A percentile compares a stretch with the other conserved stretches of the same genome.
Conservation (phyloP, 2,888 invertebrate genomes). For the Megaustenia siamemsis region DNA sequence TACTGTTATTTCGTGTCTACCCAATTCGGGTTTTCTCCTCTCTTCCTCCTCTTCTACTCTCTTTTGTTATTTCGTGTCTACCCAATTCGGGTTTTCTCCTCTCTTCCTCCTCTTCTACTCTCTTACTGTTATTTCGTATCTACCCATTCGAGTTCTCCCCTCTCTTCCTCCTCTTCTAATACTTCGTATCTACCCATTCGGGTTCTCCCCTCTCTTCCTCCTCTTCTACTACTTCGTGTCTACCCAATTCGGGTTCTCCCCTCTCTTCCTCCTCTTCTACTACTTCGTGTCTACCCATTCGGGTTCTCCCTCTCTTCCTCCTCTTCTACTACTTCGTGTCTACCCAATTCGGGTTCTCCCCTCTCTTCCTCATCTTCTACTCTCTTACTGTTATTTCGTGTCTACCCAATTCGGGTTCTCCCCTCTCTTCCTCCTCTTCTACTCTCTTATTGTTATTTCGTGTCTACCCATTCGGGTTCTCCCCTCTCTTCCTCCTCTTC, state of each 20-base stretch:
- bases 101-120: background rate
- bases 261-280: background rate
- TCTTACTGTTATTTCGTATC: too few species aligned
- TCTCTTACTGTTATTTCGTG: too few species aligned
- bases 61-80: background rate
- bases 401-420: conserved; percentile 22
- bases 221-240: too few species aligned
- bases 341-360: background rate
- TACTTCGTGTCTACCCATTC: background rate
- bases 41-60: background rate
- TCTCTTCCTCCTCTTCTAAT: background rate
- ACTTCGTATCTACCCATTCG: too few species aligned
- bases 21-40: background rate
- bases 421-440: background rate
- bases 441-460: background rate
- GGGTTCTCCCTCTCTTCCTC: background rate
- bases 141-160: too few species aligned
- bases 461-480: background rate
- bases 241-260: conserved; percentile 10
- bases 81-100: background rate
- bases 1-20: background rate
- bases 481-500: background rate
- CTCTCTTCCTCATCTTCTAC: background rate
- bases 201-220: conserved; percentile 15
- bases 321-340: background rate